These are phyloP conservation scores for Seriola quinqueradiata DNA, from an alignment of 2,113 vertebrate genomes.

Conservation along the genomic window DNA sequence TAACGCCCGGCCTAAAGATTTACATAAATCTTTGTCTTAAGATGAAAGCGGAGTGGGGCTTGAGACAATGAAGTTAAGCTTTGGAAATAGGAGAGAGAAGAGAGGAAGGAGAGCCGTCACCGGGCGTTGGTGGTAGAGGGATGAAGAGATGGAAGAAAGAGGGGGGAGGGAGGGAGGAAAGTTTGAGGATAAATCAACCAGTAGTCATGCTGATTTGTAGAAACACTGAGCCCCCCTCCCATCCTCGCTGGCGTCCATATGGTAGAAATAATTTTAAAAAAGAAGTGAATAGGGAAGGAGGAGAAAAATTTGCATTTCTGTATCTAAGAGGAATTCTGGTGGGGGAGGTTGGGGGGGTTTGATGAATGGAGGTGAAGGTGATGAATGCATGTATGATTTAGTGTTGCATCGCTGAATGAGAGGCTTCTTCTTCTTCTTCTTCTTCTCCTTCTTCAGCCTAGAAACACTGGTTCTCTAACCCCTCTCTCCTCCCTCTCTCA, in stretches of 20 bases:
- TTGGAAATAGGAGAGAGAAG: constrained; percentile 78
- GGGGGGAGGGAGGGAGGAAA: constrained; percentile 29
- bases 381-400: constrained; percentile 75
- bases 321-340: constrained; percentile 46
- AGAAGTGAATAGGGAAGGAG: constrained; percentile 32
- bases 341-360: not conserved
- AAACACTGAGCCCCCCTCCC: constrained; percentile 59
- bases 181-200: constrained; percentile 78
- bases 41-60: constrained; percentile 85
- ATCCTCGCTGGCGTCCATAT: constrained; percentile 37
- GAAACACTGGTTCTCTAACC: constrained; percentile 19
- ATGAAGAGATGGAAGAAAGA: constrained; percentile 44
- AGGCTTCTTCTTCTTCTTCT: constrained; percentile 45
- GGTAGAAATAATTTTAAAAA: constrained; percentile 60
- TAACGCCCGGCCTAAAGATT: constrained; percentile 86
- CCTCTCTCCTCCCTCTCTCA: not conserved
- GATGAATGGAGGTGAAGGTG: constrained; percentile 66
- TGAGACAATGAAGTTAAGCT: constrained; percentile 90
- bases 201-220: constrained; percentile 77
- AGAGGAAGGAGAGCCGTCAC: constrained; percentile 69
- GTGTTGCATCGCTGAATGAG: constrained; percentile 65
- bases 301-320: constrained; percentile 56
- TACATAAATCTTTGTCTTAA: constrained; percentile 91
- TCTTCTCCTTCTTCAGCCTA: constrained; percentile 34
- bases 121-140: constrained; percentile 55